Evolutionary conservation across 2,797 vertebrate species (phyloP).

Genomic region (Myripristis murdjan): DNA sequence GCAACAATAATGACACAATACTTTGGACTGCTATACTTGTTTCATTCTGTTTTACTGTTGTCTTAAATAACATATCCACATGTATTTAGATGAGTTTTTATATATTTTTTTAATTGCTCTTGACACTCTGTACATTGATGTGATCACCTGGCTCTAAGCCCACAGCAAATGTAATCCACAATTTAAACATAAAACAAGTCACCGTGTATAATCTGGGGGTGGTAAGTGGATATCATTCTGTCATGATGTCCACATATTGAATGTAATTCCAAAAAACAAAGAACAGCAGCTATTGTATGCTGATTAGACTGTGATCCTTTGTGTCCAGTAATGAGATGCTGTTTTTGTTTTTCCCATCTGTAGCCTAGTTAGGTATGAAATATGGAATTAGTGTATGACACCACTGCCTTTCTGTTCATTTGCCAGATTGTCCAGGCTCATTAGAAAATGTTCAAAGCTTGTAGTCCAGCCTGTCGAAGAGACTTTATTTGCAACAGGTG

Average conservation of each 20-base stretch:
- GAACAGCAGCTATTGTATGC: conserved; percentile 61
- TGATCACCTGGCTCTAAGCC: conserved; percentile 16
- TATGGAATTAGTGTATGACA: conserved; percentile 56
- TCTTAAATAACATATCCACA: too few relatives aligned
- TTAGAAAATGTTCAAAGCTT: conserved; percentile 47
- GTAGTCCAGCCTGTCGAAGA: conserved; percentile 29
- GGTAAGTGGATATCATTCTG: conserved; percentile 33
- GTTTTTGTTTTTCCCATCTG: conserved; percentile 21
- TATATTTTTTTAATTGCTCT: too few relatives aligned
- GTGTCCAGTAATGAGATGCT: conserved; percentile 58
- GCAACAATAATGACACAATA: too few relatives aligned
- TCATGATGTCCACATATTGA: conserved; percentile 53
- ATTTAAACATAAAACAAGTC: conserved; percentile 27
- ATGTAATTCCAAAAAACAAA: conserved; percentile 46
- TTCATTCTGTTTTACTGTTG: too few relatives aligned
- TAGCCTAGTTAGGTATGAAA: conserved; percentile 60
- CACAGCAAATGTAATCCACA: conserved; percentile 36
- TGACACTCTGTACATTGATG: too few relatives aligned
- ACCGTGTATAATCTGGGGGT: conserved; percentile 17
- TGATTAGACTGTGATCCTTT: conserved; percentile 55
- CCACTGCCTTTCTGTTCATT: conserved; percentile 56
- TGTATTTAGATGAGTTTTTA: too few relatives aligned
- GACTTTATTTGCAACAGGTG: conserved; percentile 35
- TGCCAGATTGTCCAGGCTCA: conserved; percentile 57
- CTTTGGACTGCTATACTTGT: too few relatives aligned